Percentiles rank a stretch among this genome's conserved stretches.
These are phyloP conservation scores for Steinernema khuongi DNA, from an alignment of 1,140 invertebrate species.

Conservation along the genomic window DNA sequence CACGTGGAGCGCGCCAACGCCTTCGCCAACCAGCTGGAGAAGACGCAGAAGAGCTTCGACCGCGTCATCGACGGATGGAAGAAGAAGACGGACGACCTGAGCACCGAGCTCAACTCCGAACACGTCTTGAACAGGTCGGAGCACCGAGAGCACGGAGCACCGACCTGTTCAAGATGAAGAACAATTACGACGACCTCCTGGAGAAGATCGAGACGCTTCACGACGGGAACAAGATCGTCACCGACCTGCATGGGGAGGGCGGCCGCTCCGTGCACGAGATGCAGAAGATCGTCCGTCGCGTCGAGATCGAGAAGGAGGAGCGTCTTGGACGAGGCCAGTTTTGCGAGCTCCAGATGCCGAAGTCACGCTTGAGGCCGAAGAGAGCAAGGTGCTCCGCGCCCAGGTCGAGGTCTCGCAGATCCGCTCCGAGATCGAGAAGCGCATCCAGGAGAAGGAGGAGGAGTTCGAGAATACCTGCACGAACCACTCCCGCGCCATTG, in stretches of 20 bases:
- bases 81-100: too few relatives aligned
- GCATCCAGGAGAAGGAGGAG: constrained; percentile 98
- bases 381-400: constrained; percentile 79
- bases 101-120: too few relatives aligned
- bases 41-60: constrained; percentile 99
- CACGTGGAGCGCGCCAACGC: constrained; percentile 90
- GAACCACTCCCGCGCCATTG: constrained; percentile 96
- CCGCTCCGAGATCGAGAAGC: constrained; percentile 93
- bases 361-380: constrained; percentile 94
- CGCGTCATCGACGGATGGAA: constrained; percentile 98
- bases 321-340: constrained; percentile 91
- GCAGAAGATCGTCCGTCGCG: constrained; percentile 90
- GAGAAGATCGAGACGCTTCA: constrained; percentile 91
- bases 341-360: constrained; percentile 91
- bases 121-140: too few relatives aligned
- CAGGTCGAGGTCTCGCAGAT: constrained; percentile 92
- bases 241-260: constrained; percentile 97
- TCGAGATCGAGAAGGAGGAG: constrained; percentile 98
- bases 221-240: constrained; percentile 96
- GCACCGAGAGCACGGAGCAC: constrained; percentile 91
- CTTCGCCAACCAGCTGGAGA: constrained; percentile 84
- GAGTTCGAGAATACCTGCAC: constrained; percentile 99
- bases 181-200: too few relatives aligned
- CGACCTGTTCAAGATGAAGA: too few relatives aligned
- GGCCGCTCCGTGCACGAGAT: constrained; percentile 85